These are phyloP conservation scores for Brachypteracias leptosomus DNA, from an alignment of 2,113 vertebrate genomes.

Conservation along the genomic window DNA sequence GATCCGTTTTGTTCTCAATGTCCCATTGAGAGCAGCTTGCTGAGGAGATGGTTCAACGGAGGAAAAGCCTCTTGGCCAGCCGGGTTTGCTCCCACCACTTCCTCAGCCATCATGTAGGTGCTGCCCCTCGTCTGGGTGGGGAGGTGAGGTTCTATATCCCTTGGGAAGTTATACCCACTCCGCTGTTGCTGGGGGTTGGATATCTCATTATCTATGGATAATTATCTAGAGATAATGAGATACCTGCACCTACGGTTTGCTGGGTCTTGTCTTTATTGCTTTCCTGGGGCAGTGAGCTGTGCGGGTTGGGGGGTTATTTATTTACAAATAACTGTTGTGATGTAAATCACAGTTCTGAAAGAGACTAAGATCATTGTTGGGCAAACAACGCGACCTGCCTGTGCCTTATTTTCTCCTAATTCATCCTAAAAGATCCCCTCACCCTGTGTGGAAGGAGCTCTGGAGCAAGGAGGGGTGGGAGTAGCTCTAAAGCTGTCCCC, in stretches of 20 bases:
- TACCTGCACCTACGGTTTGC: background rate
- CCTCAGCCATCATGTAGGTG: background rate
- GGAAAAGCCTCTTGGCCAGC: background rate
- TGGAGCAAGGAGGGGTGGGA: background rate
- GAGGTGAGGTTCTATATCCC: background rate
- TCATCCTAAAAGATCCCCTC: background rate
- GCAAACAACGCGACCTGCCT: background rate
- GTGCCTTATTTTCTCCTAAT: background rate
- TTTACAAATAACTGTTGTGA: background rate
- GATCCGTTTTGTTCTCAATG: background rate
- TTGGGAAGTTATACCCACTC: background rate
- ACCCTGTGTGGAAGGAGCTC: background rate
- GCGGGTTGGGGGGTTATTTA: background rate
- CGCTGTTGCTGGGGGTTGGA: background rate
- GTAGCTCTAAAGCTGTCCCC: background rate
- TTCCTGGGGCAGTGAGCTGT: background rate
- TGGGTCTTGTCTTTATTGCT: background rate
- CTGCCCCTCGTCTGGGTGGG: background rate
- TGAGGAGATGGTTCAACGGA: background rate
- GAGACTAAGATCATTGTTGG: background rate
- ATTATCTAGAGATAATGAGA: constrained; percentile 29
- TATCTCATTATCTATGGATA: background rate
- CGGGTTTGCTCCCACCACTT: background rate
- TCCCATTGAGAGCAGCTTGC: background rate
- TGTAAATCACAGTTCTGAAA: background rate